Percentiles rank a stretch among this genome's conserved stretches.
phyloP scores from a whole-genome alignment of 2,797 vertebrate genomes.

The Dendrocincla tyrannina region DNA sequence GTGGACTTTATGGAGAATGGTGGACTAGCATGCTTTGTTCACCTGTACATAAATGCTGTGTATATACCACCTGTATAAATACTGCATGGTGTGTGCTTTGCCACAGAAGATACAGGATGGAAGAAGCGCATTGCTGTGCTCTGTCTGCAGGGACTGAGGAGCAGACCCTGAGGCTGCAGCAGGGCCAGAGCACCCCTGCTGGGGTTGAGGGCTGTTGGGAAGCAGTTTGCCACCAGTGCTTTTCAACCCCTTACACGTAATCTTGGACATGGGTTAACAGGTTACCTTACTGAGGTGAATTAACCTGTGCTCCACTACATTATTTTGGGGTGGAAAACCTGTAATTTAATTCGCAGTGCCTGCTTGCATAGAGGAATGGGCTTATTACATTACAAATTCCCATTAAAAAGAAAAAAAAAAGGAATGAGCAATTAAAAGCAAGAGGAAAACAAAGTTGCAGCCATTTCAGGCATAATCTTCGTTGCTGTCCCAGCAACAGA shows the following conservation, averaged over 20 bases:
- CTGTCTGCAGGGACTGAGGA: not conserved
- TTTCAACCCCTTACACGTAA: not conserved
- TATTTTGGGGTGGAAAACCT: not conserved
- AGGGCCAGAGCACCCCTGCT: not conserved
- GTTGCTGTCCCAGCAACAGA: not conserved
- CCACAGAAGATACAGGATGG: not conserved
- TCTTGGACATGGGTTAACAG: not conserved
- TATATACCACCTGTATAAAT: not conserved
- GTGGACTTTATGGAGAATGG: not conserved
- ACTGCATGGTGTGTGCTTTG: not conserved
- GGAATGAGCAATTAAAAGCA: not conserved
- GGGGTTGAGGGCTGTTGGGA: not conserved
- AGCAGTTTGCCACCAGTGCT: not conserved
- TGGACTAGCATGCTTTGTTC: not conserved
- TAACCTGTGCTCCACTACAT: not conserved
- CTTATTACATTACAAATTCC: not conserved
- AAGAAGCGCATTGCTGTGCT: not conserved
- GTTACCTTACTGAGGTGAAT: not conserved
- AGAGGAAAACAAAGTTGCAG: not conserved
- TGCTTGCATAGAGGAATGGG: not conserved
- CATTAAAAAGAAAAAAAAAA: not conserved
- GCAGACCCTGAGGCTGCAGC: not conserved
- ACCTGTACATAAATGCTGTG: not conserved
- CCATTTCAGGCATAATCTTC: not conserved
- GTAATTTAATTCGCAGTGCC: not conserved